Base-by-base conservation (phyloP, 2,888 invertebrate genomes). In the Xylophagus ater region DNA sequence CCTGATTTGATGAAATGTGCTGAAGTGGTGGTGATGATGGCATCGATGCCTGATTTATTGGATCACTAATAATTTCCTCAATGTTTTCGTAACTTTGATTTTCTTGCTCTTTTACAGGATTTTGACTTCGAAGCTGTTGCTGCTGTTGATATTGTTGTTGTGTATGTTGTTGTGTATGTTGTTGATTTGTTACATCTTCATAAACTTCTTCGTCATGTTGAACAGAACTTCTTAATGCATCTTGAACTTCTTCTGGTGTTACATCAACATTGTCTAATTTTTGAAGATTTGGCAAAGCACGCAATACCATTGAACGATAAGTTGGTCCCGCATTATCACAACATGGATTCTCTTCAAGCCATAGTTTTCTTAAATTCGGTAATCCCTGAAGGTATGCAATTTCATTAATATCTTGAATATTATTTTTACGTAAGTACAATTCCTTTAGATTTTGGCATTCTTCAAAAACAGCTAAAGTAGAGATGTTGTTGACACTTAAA, bases 291-390 rank as follows among this genome's bases (percentile, higher is more conserved):
- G n/a, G n/a, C n/a, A n/a, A n/a, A n/a, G n/a, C n/a, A n/a, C n/a
- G n/a, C n/a, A n/a, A n/a, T n/a, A n/a, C n/a, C n/a, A n/a, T n/a
- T n/a, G n/a, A n/a, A n/a, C n/a, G n/a, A n/a, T n/a, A n/a, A n/a
- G n/a, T n/a, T n/a, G n/a, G n/a, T n/a, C n/a, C n/a, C n/a, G n/a
- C 13, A 28, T 28, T 53, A 41, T 65, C 65, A 47, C 89, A 82
- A 67, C 92, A 93, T 4, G 94, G 93, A 72, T 94, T 94, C 68
- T 94, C 94, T 41, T 85, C 87, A n/a, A 94, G 74, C 89, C 92
- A 92, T 31, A 94, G 71, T 57, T 81, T 81, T 51, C 79, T 79
- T 44, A 94, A 73, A 48, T 78, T 76, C 3, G 82, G 76, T 51
- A 63, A 52, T 41, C 58, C 60, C 51, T 62, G 78, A 37, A 88